Percentiles rank a stretch among this genome's conserved stretches.
These are phyloP conservation scores for Mantis religiosa DNA, from an alignment of 2,888 invertebrate genomes.

Conservation along the genomic window DNA sequence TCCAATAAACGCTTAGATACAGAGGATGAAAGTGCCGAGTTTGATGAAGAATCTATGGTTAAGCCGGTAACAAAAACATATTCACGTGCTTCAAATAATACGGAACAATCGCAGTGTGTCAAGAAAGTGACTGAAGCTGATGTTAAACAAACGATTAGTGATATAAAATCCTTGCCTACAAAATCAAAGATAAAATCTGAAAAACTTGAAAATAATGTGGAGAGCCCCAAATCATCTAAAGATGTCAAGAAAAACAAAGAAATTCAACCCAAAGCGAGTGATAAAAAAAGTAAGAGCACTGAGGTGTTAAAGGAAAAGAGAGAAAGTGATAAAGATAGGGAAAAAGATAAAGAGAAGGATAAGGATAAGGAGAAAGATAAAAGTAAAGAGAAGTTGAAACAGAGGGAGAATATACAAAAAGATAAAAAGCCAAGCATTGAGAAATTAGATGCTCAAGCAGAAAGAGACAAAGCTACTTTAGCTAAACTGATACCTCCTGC, in stretches of 20 bases:
- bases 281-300: slow-evolving; percentile 14
- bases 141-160: background rate
- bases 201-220: slow-evolving; percentile 8
- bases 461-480: slow-evolving; percentile 64
- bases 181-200: slow-evolving; percentile 10
- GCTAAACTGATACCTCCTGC: slow-evolving; percentile 64
- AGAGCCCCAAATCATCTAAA: background rate
- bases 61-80: slow-evolving; percentile 28
- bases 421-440: slow-evolving; percentile 38
- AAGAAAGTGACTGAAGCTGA: background rate
- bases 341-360: slow-evolving; percentile 33
- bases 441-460: slow-evolving; percentile 49
- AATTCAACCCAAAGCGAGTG: background rate
- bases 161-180: background rate
- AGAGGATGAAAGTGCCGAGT: slow-evolving; percentile 18
- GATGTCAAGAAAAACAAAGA: slow-evolving; percentile 23
- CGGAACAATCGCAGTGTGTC: background rate
- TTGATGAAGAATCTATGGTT: slow-evolving; percentile 18
- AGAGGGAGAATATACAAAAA: slow-evolving; percentile 40
- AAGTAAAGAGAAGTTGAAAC: slow-evolving; percentile 39
- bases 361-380: slow-evolving; percentile 34
- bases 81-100: background rate
- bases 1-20: background rate
- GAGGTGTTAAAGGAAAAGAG: slow-evolving; percentile 37
- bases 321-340: slow-evolving; percentile 36